Evolutionary conservation across 2,888 invertebrate species (phyloP).

Genomic region (Mamestra brassicae): DNA sequence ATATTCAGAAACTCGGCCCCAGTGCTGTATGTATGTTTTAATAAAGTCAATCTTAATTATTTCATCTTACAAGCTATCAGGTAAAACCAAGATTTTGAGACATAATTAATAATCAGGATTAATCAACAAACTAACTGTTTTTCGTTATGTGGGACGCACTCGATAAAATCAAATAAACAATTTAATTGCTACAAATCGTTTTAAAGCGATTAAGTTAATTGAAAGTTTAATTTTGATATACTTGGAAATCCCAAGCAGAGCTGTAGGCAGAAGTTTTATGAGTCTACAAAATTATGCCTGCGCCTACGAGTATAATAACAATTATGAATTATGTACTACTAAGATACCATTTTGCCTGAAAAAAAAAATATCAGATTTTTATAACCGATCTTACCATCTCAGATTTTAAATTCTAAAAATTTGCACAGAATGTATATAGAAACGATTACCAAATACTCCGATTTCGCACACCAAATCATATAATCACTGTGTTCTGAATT

Average conservation of each 20-base stretch:
- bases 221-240: slow-evolving; percentile 8
- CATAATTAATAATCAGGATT: not conserved
- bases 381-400: too few species aligned
- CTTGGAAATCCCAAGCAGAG: slow-evolving; percentile 9
- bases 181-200: slow-evolving; percentile 26
- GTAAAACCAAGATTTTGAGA: slow-evolving; percentile 1
- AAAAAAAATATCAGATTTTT: too few species aligned
- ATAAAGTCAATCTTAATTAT: not conserved
- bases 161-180: not conserved
- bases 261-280: not conserved
- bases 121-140: not conserved
- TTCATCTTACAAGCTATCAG: not conserved
- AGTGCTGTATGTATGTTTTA: not conserved
- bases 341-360: too few species aligned
- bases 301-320: too few species aligned
- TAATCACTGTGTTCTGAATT: slow-evolving; percentile 36
- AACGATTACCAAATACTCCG: slow-evolving; percentile 10
- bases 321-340: too few species aligned
- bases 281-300: not conserved
- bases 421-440: not conserved
- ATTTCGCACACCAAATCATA: slow-evolving; percentile 23
- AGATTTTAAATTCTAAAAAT: too few species aligned
- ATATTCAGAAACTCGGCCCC: not conserved
- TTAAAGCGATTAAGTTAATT: slow-evolving; percentile 25
- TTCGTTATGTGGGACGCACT: not conserved